Evolutionary conservation across 2,113 vertebrate genomes (phyloP).

Genomic region (Albula goreensis): DNA sequence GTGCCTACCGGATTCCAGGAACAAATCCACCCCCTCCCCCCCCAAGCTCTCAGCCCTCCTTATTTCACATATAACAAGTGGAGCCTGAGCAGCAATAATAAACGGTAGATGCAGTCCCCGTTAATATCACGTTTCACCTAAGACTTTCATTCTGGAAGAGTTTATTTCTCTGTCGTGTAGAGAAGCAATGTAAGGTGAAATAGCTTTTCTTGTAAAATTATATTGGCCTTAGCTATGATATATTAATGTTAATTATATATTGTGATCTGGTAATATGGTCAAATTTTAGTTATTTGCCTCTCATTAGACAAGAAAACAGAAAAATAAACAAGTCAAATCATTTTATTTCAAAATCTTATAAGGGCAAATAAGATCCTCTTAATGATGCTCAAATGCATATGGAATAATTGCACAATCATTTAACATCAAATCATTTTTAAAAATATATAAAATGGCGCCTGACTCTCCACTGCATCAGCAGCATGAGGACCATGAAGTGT

Average conservation of each 20-base stretch:
- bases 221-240: background rate
- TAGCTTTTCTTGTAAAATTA: background rate
- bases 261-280: background rate
- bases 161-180: background rate
- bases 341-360: background rate
- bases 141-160: background rate
- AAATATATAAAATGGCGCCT: too few species aligned
- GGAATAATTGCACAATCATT: background rate
- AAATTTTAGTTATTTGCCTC: background rate
- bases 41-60: background rate
- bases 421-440: background rate
- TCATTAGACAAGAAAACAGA: background rate
- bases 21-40: background rate
- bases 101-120: background rate
- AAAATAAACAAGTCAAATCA: background rate
- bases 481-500: too few species aligned
- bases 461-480: too few species aligned
- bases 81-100: background rate
- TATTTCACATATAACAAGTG: background rate
- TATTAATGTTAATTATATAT: background rate
- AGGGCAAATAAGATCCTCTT: background rate
- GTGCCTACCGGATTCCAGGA: background rate
- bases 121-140: background rate
- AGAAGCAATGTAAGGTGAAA: background rate
- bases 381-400: background rate